Base-by-base conservation (phyloP, 2,113 vertebrate species). In the Poeciliopsis turrubarensis region DNA sequence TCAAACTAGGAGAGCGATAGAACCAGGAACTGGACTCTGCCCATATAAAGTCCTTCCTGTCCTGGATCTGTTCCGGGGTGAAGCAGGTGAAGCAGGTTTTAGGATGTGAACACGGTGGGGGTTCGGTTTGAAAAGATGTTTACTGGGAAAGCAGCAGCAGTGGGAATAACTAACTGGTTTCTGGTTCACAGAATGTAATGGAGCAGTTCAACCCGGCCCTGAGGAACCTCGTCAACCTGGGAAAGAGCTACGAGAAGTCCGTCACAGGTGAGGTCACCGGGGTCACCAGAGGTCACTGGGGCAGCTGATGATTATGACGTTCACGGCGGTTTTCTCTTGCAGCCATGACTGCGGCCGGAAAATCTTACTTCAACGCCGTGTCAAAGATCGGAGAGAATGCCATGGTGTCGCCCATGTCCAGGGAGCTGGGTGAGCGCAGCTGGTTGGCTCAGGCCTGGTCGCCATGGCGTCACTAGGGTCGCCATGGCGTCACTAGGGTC, bases 161-260 rank as follows among this genome's bases (percentile, higher is more conserved):
- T 37, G 34, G 34, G 34, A 7, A 34, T 34, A 9, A 75, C n/a
- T 14, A 5, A 26, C 22, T 41, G 17, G 22, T 78, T 10, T 71
- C 72, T 80, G 62, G 32, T 64, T 89, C 80, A 5, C 86, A 99
- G 98, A 98, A 97, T 97, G 97, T 99, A 84, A 96, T 99, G 97
- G 98, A 99, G 72, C 97, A 99, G 81, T 98, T 99, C 91, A 99
- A 98, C 89, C 98, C 98, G 0, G 96, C 96, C 14, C 93, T 99
- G 79, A 95, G 97, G 87, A 98, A 97, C 89, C 95, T 99, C 90
- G 96, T 98, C 89, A 98, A 96, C 91, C 93, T 99, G 26, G 98
- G 98, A 34, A 99, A 97, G 93, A 98, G 92, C 93, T 99, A 99
- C 41, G 98, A 99, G 92, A 99, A 98, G 91, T 95, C 97, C 34